Base-by-base conservation (phyloP, 2,888 invertebrate genomes). In the Xestia ashworthii region DNA sequence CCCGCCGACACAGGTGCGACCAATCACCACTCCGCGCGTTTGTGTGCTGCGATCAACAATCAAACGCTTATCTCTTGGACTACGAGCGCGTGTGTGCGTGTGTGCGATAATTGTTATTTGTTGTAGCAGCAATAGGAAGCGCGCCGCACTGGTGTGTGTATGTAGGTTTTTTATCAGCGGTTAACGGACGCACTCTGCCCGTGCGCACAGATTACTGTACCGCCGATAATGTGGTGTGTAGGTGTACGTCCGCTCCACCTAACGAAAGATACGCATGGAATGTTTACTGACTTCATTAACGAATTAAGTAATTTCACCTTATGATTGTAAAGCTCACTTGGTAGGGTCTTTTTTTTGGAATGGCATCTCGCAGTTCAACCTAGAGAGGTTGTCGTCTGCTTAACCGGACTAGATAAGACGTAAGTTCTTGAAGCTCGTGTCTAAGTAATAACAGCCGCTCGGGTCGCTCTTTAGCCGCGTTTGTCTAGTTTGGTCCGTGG, bases 241-340 rank as follows among this genome's bases (percentile, higher is more conserved):
- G 95, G 95, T 95, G 95, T 92, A 86, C 94, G 90, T 95, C 95
- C 95, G 93, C 90, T 93, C 90, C 89, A 93, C 94, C 93, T 93
- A 90, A 88, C 81, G 72, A 85, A 81, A 78, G 62, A 85, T 83
- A 85, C 67, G 76, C 74, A 74, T 78, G 68, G 76, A 69, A 66
- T 85, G 58, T 88, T 82, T 78, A 85, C 68, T 71, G 41, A 74
- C 76, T 46, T 77, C 60, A 74, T 81, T 80, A 76, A 32, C 9
- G 22, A 71, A 71, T 71, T 25, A 46, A 50, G 8, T 71, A 73
- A 22, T 55, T 73, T 66, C 19, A 46, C 22, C 48, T 32, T 32
- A 32, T 32, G 32, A 32, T 32, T 3, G 5, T n/a, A 50, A 9
- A 16, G 11, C 38, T 41, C n/a, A 64, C 22, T 62, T 55, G 44